Evolutionary conservation across 2,113 vertebrate genomes (phyloP).

Genomic region (Colossoma macropomum): DNA sequence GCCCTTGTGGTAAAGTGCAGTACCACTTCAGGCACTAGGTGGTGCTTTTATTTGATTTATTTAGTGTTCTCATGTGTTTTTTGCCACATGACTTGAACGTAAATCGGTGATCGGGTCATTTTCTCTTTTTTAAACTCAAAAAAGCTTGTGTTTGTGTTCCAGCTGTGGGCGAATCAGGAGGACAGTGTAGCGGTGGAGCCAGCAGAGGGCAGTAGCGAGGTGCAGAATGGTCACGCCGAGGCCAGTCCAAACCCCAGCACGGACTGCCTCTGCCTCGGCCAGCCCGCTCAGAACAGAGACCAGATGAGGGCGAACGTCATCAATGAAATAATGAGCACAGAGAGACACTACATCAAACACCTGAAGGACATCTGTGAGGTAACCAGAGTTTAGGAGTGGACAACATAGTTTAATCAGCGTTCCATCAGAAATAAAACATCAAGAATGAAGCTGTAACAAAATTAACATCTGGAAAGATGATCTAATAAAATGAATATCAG

Average conservation of each 20-base stretch:
- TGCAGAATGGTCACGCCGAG: constrained; percentile 94
- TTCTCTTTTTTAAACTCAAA: neutral
- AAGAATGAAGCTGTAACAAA: too few species aligned
- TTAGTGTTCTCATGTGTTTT: neutral
- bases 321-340: constrained; percentile 99
- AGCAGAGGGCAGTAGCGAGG: constrained; percentile 89
- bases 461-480: too few species aligned
- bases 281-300: constrained; percentile 94
- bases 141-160: constrained; percentile 54
- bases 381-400: constrained; percentile 37
- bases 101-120: neutral
- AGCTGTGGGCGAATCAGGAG: constrained; percentile 99
- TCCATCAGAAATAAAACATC: too few species aligned
- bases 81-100: constrained; percentile 16
- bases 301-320: constrained; percentile 99
- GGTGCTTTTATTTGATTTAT: neutral
- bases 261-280: constrained; percentile 95
- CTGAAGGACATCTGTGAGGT: constrained; percentile 99
- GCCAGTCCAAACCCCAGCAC: constrained; percentile 81
- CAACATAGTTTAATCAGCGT: too few species aligned
- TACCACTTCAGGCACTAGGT: neutral
- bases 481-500: too few species aligned
- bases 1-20: neutral
- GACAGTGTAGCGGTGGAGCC: constrained; percentile 84
- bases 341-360: constrained; percentile 99